Evolutionary conservation across 1,140 invertebrate species (phyloP).

Genomic region (Euura lappo): DNA sequence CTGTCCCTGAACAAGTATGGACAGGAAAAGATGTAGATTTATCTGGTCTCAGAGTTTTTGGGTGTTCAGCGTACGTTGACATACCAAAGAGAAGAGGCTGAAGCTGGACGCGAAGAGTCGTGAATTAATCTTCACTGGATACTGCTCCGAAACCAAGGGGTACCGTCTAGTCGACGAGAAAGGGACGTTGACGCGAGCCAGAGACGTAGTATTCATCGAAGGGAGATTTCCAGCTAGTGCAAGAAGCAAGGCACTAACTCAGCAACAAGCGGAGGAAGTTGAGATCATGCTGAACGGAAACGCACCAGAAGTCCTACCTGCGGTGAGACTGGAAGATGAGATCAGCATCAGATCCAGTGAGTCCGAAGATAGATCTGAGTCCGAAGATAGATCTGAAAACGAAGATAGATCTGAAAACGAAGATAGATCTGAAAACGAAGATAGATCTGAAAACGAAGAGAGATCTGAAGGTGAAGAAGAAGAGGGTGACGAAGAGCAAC

Average conservation of each 20-base stretch:
- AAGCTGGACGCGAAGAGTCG: constrained; percentile 30
- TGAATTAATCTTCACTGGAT: constrained; percentile 31
- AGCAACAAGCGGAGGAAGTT: not conserved
- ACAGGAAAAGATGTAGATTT: constrained; percentile 37
- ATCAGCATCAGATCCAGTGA: too few species aligned
- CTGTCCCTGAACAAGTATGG: constrained; percentile 43
- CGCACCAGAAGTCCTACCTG: not conserved
- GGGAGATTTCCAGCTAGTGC: not conserved
- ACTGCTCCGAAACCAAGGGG: constrained; percentile 23
- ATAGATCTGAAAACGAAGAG: too few species aligned
- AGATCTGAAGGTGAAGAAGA: not conserved
- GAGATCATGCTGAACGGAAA: not conserved
- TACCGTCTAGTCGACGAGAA: constrained; percentile 26
- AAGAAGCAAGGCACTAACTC: not conserved
- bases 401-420: too few species aligned
- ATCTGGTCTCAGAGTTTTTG: constrained; percentile 42
- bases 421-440: too few species aligned
- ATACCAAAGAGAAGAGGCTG: constrained; percentile 34
- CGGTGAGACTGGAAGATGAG: not conserved
- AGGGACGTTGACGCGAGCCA: not conserved
- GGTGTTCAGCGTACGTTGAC: constrained; percentile 39
- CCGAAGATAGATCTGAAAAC: too few species aligned
- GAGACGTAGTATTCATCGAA: constrained; percentile 19
- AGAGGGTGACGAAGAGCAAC: not conserved
- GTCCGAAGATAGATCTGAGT: too few species aligned